Conservation (phyloP, 1,140 invertebrate genomes). For the Theocolax elegans region DNA sequence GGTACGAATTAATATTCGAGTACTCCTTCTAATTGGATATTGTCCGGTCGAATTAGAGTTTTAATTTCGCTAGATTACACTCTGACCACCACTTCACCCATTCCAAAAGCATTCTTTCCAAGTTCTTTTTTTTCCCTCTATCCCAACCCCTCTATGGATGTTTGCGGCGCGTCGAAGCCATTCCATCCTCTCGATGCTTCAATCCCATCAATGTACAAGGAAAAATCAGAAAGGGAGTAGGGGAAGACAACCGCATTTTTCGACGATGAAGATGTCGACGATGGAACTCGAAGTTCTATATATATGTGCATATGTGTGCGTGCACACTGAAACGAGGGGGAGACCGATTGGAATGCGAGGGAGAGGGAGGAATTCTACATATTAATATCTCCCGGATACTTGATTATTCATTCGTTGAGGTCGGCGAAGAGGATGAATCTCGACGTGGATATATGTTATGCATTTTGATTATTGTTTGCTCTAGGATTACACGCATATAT, state of each 20-base stretch:
- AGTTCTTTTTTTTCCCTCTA: conserved; percentile 1
- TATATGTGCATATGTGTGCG: not conserved
- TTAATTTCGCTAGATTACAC: conserved; percentile 62
- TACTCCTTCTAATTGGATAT: conserved; percentile 63
- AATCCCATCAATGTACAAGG: not conserved
- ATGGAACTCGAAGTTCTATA: not conserved
- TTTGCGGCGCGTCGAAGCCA: not conserved
- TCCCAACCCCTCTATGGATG: not conserved
- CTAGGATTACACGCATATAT: too few species aligned
- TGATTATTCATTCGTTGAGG: conserved; percentile 17
- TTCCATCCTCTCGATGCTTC: not conserved
- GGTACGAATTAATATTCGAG: conserved; percentile 59
- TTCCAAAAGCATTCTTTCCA: too few species aligned
- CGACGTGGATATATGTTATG: too few species aligned
- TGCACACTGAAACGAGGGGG: not conserved
- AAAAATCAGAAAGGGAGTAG: not conserved
- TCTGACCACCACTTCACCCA: conserved; percentile 29
- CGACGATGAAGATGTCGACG: not conserved
- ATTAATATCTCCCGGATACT: not conserved
- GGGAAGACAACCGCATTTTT: not conserved
- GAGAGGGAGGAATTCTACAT: not conserved
- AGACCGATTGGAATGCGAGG: not conserved
- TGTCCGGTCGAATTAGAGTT: conserved; percentile 64
- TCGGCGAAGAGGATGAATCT: too few species aligned
- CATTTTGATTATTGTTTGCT: too few species aligned